Conservation (phyloP, 1,140 invertebrate genomes). For the Pomacea maculata region DNA sequence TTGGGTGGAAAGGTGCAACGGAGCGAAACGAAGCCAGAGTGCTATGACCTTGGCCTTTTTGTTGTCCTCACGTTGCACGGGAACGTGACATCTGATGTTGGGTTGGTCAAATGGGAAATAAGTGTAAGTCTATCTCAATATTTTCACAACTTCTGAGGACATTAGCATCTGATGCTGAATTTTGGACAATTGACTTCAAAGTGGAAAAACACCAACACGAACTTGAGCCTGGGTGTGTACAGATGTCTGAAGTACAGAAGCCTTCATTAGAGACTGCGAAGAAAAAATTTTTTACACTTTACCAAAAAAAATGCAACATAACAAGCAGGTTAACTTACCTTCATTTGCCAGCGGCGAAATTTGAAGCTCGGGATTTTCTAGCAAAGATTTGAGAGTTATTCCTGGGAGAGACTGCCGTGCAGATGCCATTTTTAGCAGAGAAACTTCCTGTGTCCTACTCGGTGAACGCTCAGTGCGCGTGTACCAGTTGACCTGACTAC, state of each 20-base stretch:
- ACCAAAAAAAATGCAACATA: not conserved
- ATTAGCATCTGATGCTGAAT: too few relatives aligned
- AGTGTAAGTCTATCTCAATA: too few relatives aligned
- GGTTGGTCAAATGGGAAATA: too few relatives aligned
- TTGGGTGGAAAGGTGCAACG: too few relatives aligned
- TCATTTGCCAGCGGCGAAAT: slow-evolving; percentile 36
- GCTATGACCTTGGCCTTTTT: too few relatives aligned
- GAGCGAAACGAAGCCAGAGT: too few relatives aligned
- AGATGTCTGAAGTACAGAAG: not conserved
- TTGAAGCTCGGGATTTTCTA: slow-evolving; percentile 51
- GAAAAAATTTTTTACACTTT: not conserved
- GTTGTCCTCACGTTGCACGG: too few relatives aligned
- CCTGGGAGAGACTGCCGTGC: slow-evolving; percentile 21
- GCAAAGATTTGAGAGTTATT: slow-evolving; percentile 49
- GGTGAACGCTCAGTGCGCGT: too few relatives aligned
- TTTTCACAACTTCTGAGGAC: too few relatives aligned
- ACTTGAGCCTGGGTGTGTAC: not conserved
- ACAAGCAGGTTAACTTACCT: slow-evolving; percentile 9
- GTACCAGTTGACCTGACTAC: too few relatives aligned
- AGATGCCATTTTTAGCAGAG: slow-evolving; percentile 73
- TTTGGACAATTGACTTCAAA: not conserved
- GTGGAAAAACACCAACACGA: not conserved
- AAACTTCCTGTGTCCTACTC: slow-evolving; percentile 66
- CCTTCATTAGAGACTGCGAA: not conserved
- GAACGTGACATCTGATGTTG: too few relatives aligned